These are phyloP conservation scores for Dorcus parallelipipedus DNA, from an alignment of 2,888 invertebrate genomes.

Conservation along the genomic window DNA sequence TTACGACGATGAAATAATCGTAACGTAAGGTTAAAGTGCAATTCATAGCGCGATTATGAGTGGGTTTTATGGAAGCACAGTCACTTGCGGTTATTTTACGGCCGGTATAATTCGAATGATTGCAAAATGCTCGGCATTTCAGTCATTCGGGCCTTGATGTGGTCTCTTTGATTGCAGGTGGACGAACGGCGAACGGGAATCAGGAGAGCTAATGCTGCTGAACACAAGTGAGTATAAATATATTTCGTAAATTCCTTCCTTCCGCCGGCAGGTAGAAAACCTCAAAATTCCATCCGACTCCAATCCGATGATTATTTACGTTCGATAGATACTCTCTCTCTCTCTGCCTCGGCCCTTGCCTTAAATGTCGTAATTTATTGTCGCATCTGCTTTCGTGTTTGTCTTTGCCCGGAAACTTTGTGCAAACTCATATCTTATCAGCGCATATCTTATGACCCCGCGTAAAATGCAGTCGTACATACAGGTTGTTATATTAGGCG, in stretches of 20 bases:
- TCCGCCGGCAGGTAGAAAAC: too few species aligned
- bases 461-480: neutral
- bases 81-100: constrained; percentile 27
- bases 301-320: too few species aligned
- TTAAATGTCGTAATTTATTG: neutral
- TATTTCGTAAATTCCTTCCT: too few species aligned
- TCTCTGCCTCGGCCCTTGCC: too few species aligned
- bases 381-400: neutral
- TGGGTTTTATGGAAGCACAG: constrained; percentile 21
- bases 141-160: constrained; percentile 38
- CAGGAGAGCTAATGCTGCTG: constrained; percentile 37
- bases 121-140: constrained; percentile 29
- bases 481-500: constrained; percentile 2
- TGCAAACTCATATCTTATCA: neutral
- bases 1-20: constrained; percentile 14
- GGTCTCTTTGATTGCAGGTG: constrained; percentile 45
- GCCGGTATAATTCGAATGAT: constrained; percentile 24
- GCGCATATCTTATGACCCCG: neutral
- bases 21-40: constrained; percentile 8
- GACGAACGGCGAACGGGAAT: constrained; percentile 41
- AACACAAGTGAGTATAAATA: constrained; percentile 38
- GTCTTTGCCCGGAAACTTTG: neutral
- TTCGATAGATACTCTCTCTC: too few species aligned
- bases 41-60: constrained; percentile 19
- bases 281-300: too few species aligned